These are phyloP conservation scores for Neodiprion fabricii DNA, from an alignment of 1,140 invertebrate species.

Conservation along the genomic window DNA sequence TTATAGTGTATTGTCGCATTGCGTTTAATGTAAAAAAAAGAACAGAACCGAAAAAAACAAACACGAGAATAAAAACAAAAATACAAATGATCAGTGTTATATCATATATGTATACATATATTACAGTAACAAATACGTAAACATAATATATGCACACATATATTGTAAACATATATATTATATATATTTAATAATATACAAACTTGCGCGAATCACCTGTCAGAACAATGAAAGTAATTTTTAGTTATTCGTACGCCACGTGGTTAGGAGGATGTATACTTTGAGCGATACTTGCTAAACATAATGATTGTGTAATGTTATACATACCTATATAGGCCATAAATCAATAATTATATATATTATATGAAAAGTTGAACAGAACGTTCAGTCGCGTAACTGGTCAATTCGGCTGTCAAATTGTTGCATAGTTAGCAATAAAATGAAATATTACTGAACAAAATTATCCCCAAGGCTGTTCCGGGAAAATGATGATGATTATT, in stretches of 20 bases:
- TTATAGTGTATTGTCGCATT: background rate
- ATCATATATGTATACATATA: too few species aligned
- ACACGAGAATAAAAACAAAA: background rate
- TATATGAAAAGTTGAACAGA: slow-evolving; percentile 32
- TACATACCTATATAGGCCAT: background rate
- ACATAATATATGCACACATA: background rate
- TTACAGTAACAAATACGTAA: too few species aligned
- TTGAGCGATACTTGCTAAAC: slow-evolving; percentile 51
- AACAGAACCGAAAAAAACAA: background rate
- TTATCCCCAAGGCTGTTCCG: background rate
- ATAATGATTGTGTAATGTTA: slow-evolving; percentile 28
- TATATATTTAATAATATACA: slow-evolving; percentile 9
- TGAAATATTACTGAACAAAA: background rate
- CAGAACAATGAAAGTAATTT: slow-evolving; percentile 59
- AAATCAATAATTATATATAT: slow-evolving; percentile 8
- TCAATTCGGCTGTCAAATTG: too few species aligned
- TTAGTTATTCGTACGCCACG: slow-evolving; percentile 56
- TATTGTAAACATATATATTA: slow-evolving; percentile 21
- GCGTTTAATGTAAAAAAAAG: background rate
- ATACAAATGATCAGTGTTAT: too few species aligned
- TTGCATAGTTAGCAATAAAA: too few species aligned
- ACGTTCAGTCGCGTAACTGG: background rate
- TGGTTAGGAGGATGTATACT: slow-evolving; percentile 51
- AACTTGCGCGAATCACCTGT: background rate
- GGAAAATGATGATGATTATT: background rate